Percentiles rank a stretch among this genome's conserved stretches.
phyloP scores from a whole-genome alignment of 35 echinoderm and acorn worm genomes.

The Patiria miniata region DNA sequence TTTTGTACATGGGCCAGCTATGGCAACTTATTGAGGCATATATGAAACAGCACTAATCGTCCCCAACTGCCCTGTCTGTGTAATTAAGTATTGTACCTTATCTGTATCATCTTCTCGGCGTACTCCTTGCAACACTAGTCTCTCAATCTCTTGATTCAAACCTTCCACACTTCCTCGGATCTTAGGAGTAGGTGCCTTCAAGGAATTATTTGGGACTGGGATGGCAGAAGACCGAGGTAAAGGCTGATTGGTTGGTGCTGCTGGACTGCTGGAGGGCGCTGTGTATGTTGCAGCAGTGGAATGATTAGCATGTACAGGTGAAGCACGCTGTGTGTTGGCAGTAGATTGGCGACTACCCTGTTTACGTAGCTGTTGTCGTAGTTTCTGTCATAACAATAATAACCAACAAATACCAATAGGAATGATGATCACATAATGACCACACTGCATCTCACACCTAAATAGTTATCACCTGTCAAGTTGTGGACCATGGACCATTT shows the following conservation, averaged over 20 bases:
- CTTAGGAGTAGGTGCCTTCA: conserved; percentile 68
- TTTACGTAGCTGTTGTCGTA: conserved; percentile 88
- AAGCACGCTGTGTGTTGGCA: conserved; percentile 73
- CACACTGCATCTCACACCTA: too few relatives aligned
- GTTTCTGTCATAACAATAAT: conserved; percentile 82
- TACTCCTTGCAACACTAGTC: conserved; percentile 77
- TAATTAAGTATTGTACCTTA: background rate
- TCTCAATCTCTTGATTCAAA: conserved; percentile 96
- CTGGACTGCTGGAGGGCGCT: conserved; percentile 33
- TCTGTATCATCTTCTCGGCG: conserved; percentile 38
- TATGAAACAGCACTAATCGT: too few relatives aligned
- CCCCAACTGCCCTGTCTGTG: too few relatives aligned
- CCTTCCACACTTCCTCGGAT: conserved; percentile 91
- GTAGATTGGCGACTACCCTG: conserved; percentile 87
- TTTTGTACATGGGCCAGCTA: too few relatives aligned
- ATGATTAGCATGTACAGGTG: conserved; percentile 91
- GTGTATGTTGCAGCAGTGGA: conserved; percentile 36
- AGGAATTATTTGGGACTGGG: conserved; percentile 68
- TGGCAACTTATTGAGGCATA: too few relatives aligned
- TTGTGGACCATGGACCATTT: too few relatives aligned
- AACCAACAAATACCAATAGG: too few relatives aligned
- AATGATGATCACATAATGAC: too few relatives aligned
- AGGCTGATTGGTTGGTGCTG: conserved; percentile 25
- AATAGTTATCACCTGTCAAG: too few relatives aligned
- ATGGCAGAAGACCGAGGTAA: conserved; percentile 76